Conservation (phyloP, 2,113 vertebrate genomes). For the Entelurus aequoreus region DNA sequence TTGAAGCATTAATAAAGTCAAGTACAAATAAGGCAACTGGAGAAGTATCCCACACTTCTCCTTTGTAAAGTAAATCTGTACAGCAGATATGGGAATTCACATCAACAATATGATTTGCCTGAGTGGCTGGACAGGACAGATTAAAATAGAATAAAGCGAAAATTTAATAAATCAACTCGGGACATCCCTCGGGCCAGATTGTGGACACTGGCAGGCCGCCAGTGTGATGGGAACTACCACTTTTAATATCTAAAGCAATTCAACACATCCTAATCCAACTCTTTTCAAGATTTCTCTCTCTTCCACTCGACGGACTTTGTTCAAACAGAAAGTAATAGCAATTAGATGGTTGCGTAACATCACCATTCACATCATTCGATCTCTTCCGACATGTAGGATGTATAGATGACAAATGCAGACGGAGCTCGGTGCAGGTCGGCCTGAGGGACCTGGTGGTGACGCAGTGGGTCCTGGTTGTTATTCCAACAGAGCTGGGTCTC, state of each 20-base stretch:
- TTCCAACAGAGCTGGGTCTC: conserved; percentile 97
- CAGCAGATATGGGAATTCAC: too few relatives aligned
- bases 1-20: too few relatives aligned
- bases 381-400: conserved; percentile 15
- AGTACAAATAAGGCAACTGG: too few relatives aligned
- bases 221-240: not conserved
- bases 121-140: too few relatives aligned
- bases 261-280: not conserved
- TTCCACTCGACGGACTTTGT: not conserved
- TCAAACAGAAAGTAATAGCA: too few relatives aligned
- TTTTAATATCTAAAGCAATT: not conserved
- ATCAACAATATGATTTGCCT: too few relatives aligned
- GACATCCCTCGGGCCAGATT: too few relatives aligned
- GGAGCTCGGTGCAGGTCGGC: conserved; percentile 6
- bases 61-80: too few relatives aligned
- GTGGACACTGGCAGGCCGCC: too few relatives aligned
- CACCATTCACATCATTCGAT: conserved; percentile 23
- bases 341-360: conserved; percentile 26
- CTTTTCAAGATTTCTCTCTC: not conserved
- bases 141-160: too few relatives aligned
- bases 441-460: conserved; percentile 32
- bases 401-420: conserved; percentile 17
- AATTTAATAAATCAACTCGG: too few relatives aligned
- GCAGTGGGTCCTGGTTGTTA: conserved; percentile 84
- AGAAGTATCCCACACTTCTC: too few relatives aligned